Conservation (phyloP, 1,140 invertebrate genomes). For the Neodiprion virginianus region DNA sequence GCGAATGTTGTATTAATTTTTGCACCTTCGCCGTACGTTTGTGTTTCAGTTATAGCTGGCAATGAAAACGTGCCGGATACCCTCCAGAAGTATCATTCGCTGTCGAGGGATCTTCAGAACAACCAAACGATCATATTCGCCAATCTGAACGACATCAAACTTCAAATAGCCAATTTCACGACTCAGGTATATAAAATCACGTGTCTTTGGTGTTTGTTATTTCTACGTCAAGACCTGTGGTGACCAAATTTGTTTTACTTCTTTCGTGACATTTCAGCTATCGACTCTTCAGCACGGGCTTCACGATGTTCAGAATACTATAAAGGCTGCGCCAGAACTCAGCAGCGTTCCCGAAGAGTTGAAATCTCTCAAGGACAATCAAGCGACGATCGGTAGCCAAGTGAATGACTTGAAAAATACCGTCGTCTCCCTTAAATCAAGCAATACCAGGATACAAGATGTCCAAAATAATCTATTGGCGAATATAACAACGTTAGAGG, state of each 20-base stretch:
- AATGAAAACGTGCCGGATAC: slow-evolving; percentile 70
- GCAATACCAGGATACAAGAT: slow-evolving; percentile 48
- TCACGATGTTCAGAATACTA: slow-evolving; percentile 62
- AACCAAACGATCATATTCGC: slow-evolving; percentile 67
- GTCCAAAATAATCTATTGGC: slow-evolving; percentile 48
- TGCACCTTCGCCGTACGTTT: slow-evolving; percentile 16
- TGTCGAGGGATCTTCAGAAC: slow-evolving; percentile 67
- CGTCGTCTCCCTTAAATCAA: slow-evolving; percentile 52
- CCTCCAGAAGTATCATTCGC: slow-evolving; percentile 70
- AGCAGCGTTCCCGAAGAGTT: slow-evolving; percentile 65
- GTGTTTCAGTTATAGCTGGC: slow-evolving; percentile 68
- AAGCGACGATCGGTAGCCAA: slow-evolving; percentile 67
- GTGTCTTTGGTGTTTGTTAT: background rate
- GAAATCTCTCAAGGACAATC: slow-evolving; percentile 62
- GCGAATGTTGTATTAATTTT: background rate
- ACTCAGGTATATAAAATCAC: slow-evolving; percentile 51
- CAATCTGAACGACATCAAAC: slow-evolving; percentile 58
- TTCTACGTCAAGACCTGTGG: too few relatives aligned
- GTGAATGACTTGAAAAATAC: slow-evolving; percentile 57
- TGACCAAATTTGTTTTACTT: background rate
- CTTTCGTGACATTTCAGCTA: slow-evolving; percentile 43
- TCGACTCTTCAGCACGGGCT: slow-evolving; percentile 60
- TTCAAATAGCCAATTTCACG: slow-evolving; percentile 61
- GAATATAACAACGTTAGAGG: slow-evolving; percentile 58
- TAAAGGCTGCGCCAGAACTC: slow-evolving; percentile 66